Evolutionary conservation across 2,888 invertebrate genomes (phyloP).

Genomic region (Phrixothrix hirtus): DNA sequence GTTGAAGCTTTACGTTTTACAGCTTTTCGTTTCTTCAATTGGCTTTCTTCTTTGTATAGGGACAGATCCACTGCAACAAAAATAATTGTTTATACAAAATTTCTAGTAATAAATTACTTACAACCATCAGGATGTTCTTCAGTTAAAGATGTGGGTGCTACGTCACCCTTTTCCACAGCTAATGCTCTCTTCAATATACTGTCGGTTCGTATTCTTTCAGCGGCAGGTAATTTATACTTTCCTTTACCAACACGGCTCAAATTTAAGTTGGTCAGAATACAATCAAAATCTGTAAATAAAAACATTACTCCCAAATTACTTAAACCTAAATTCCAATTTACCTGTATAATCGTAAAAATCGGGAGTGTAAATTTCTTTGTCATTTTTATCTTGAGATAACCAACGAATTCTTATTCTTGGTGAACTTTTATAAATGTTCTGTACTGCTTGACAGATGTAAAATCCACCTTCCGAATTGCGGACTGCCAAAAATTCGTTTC

Average conservation of each 20-base stretch:
- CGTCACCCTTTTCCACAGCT: constrained; percentile 75
- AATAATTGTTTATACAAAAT: not conserved
- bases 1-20: constrained; percentile 48
- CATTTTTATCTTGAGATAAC: constrained; percentile 77
- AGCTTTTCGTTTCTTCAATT: constrained; percentile 61
- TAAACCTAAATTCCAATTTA: constrained; percentile 45
- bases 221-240: constrained; percentile 68
- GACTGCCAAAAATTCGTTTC: constrained; percentile 88
- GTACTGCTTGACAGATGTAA: constrained; percentile 86
- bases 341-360: constrained; percentile 90
- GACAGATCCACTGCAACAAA: constrained; percentile 77
- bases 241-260: constrained; percentile 74
- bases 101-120: too few species aligned
- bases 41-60: constrained; percentile 81
- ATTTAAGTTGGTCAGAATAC: constrained; percentile 83
- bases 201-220: constrained; percentile 77
- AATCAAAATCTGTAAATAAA: constrained; percentile 72
- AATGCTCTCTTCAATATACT: constrained; percentile 84
- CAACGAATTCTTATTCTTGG: constrained; percentile 87
- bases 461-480: constrained; percentile 87
- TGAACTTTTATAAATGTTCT: constrained; percentile 86
- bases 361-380: constrained; percentile 76
- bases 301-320: not conserved
- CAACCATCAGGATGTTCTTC: constrained; percentile 86
- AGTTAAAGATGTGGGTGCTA: constrained; percentile 64